Conservation (phyloP, 1,140 invertebrate genomes). For the Matsumurasca onukii region DNA sequence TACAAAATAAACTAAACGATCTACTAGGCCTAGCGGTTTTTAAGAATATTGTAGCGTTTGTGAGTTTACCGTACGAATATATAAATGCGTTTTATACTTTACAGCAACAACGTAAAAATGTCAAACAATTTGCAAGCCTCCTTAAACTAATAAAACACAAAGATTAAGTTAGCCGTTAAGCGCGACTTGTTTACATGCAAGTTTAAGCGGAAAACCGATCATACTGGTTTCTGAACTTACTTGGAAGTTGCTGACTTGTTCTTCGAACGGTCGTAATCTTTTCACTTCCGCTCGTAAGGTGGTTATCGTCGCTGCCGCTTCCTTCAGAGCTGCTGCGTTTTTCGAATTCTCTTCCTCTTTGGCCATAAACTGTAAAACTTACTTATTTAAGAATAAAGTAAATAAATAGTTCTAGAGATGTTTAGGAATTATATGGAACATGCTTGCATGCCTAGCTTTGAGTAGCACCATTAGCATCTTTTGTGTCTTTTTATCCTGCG, state of each 20-base stretch:
- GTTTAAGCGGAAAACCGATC: not conserved
- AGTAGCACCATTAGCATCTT: too few species aligned
- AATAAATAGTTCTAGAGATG: slow-evolving; percentile 7
- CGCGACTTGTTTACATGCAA: not conserved
- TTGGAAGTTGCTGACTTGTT: slow-evolving; percentile 63
- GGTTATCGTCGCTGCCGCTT: slow-evolving; percentile 56
- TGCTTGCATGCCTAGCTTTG: too few species aligned
- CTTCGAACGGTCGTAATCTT: slow-evolving; percentile 60
- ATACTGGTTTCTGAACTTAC: slow-evolving; percentile 46
- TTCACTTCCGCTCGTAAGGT: slow-evolving; percentile 60
- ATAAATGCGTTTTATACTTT: too few species aligned
- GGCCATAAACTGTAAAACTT: slow-evolving; percentile 48
- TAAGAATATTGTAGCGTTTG: too few species aligned
- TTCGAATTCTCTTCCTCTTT: slow-evolving; percentile 57
- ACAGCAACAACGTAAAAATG: too few species aligned
- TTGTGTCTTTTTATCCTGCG: too few species aligned
- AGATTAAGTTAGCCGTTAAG: too few species aligned
- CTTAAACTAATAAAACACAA: too few species aligned
- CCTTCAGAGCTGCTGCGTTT: slow-evolving; percentile 53
- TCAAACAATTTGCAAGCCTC: too few species aligned
- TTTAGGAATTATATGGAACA: slow-evolving; percentile 17
- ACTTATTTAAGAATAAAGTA: not conserved
- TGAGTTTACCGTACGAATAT: too few species aligned
- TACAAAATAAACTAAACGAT: too few species aligned
- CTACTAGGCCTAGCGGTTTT: too few species aligned